Percentiles rank a stretch among this genome's conserved stretches.
Evolutionary conservation across 2,113 vertebrate species (phyloP).

Genomic region (Pedetes capensis): DNA sequence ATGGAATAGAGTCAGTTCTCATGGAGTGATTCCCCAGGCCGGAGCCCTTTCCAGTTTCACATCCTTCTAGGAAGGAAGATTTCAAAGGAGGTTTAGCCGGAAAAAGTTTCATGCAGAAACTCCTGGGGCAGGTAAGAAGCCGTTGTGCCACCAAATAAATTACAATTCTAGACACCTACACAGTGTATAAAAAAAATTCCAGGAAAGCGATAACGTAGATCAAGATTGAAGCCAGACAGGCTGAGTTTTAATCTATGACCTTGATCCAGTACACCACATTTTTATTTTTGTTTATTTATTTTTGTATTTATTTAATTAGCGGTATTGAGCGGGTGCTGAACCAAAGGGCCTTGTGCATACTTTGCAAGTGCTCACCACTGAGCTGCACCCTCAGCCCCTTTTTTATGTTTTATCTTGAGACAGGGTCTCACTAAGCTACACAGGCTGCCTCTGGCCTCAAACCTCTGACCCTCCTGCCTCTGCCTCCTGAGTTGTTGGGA

Average conservation of each 20-base stretch:
- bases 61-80: constrained; percentile 5
- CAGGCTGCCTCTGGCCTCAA: too few species aligned
- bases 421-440: too few species aligned
- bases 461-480: too few species aligned
- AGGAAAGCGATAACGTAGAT: neutral
- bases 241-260: neutral
- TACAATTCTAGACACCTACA: neutral
- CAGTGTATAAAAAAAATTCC: neutral
- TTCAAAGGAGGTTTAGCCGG: neutral
- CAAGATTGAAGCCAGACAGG: neutral
- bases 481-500: neutral
- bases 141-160: neutral
- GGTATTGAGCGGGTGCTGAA: too few species aligned
- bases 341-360: too few species aligned
- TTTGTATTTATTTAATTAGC: too few species aligned
- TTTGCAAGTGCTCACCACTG: too few species aligned
- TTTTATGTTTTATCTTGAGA: too few species aligned
- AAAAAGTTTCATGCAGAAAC: neutral
- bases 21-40: neutral
- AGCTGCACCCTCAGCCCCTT: too few species aligned
- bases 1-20: neutral
- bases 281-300: too few species aligned
- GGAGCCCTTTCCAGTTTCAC: neutral
- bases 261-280: too few species aligned
- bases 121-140: neutral